Percentiles rank a stretch among this genome's conserved stretches.
phyloP scores from a whole-genome alignment of 2,797 vertebrate genomes.

The Champsocephalus esox region DNA sequence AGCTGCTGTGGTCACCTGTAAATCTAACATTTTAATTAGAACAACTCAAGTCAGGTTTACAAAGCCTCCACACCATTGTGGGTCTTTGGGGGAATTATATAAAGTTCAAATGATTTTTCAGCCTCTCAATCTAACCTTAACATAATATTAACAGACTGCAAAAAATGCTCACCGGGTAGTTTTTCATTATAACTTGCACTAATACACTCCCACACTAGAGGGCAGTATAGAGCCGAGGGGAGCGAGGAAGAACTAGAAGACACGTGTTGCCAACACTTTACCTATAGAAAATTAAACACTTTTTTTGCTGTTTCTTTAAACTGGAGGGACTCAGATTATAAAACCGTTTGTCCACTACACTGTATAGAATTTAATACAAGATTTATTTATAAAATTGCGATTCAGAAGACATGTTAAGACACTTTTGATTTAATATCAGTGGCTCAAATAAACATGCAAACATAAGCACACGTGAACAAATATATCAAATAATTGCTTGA shows the following conservation, averaged over 20 bases:
- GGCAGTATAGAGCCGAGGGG: slow-evolving; percentile 30
- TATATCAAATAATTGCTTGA: not conserved
- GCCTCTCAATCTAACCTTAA: not conserved
- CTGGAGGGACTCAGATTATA: not conserved
- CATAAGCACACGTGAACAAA: not conserved
- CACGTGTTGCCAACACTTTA: slow-evolving; percentile 22
- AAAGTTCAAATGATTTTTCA: not conserved
- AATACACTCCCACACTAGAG: slow-evolving; percentile 48
- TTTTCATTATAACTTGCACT: slow-evolving; percentile 13
- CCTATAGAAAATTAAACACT: not conserved
- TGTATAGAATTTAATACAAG: not conserved
- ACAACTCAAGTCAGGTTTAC: not conserved
- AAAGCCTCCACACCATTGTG: too few species aligned
- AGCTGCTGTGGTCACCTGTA: not conserved
- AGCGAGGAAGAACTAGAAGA: not conserved
- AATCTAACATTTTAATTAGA: not conserved
- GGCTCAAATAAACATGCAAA: not conserved
- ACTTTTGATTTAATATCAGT: not conserved
- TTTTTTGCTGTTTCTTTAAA: not conserved
- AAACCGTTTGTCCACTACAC: not conserved
- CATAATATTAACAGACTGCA: not conserved
- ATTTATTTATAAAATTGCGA: not conserved
- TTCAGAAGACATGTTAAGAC: not conserved
- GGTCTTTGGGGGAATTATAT: not conserved
- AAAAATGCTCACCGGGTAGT: not conserved